Conservation (phyloP, 2,888 invertebrate genomes). For the Sarcophaga subvicina region DNA sequence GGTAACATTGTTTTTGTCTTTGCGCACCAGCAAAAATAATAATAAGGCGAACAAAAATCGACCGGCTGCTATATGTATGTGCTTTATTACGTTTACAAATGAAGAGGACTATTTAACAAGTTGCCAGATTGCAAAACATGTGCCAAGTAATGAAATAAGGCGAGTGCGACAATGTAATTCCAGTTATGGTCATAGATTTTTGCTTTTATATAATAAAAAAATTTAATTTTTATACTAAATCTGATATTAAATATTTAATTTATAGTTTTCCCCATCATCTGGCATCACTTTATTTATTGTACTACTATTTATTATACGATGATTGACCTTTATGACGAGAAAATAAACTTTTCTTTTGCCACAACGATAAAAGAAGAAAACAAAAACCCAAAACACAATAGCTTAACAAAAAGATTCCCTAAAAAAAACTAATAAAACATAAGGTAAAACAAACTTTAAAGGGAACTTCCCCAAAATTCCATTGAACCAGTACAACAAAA, state of each 20-base stretch:
- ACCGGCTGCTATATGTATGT: slow-evolving; percentile 45
- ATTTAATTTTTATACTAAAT: neutral
- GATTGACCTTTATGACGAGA: slow-evolving; percentile 51
- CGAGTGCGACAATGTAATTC: neutral
- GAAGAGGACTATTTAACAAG: slow-evolving; percentile 27
- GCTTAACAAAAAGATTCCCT: slow-evolving; percentile 19
- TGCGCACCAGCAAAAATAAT: slow-evolving; percentile 62
- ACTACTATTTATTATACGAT: slow-evolving; percentile 23
- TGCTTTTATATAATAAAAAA: neutral
- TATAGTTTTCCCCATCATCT: slow-evolving; percentile 4
- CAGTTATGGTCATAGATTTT: neutral
- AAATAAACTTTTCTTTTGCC: neutral
- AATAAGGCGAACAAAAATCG: slow-evolving; percentile 60
- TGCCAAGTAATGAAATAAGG: neutral
- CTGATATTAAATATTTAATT: neutral
- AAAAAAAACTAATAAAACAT: slow-evolving; percentile 29
- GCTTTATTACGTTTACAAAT: slow-evolving; percentile 37
- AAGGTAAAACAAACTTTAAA: slow-evolving; percentile 22
- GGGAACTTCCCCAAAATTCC: slow-evolving; percentile 21
- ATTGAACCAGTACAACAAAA: slow-evolving; percentile 9
- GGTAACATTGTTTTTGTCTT: slow-evolving; percentile 20
- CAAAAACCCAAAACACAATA: slow-evolving; percentile 16
- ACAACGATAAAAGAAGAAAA: slow-evolving; percentile 38
- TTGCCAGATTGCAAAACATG: slow-evolving; percentile 44
- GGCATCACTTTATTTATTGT: slow-evolving; percentile 28